Conservation (phyloP, 2,113 vertebrate species). For the Corythoichthys haematopterus region DNA sequence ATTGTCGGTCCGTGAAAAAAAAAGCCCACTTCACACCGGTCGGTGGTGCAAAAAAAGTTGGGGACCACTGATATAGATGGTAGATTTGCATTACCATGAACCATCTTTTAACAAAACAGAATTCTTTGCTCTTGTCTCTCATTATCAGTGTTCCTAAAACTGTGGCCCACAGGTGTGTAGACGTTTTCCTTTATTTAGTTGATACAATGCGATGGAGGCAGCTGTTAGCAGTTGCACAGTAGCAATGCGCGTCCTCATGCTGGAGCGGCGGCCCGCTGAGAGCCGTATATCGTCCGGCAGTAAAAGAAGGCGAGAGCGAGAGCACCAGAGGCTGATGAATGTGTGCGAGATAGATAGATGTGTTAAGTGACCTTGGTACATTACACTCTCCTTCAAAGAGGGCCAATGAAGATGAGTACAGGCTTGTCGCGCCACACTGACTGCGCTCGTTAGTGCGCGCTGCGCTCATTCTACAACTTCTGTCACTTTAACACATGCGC, state of each 20-base stretch:
- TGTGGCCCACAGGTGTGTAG: background rate
- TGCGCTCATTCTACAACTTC: background rate
- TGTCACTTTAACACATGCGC: background rate
- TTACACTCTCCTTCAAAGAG: conserved; percentile 60
- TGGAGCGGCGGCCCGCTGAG: conserved; percentile 46
- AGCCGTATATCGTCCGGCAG: conserved; percentile 58
- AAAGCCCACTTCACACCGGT: too few relatives aligned
- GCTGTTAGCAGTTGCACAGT: conserved; percentile 30
- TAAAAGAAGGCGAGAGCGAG: conserved; percentile 47
- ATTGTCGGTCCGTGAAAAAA: too few relatives aligned
- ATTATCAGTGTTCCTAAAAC: background rate
- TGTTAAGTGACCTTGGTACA: conserved; percentile 70
- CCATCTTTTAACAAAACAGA: too few relatives aligned
- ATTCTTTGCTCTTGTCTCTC: background rate
- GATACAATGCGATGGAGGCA: conserved; percentile 21
- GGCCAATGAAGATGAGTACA: conserved; percentile 50
- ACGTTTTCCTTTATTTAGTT: conserved; percentile 10
- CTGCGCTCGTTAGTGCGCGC: conserved; percentile 22
- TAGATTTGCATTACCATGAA: too few relatives aligned
- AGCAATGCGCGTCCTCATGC: conserved; percentile 37
- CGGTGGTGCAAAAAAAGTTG: too few relatives aligned
- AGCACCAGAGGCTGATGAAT: conserved; percentile 57
- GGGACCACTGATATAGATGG: too few relatives aligned
- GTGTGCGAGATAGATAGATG: conserved; percentile 63
- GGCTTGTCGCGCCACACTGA: conserved; percentile 23